Evolutionary conservation across 1,140 invertebrate species (phyloP).

Genomic region (Zaprionus taronus): DNA sequence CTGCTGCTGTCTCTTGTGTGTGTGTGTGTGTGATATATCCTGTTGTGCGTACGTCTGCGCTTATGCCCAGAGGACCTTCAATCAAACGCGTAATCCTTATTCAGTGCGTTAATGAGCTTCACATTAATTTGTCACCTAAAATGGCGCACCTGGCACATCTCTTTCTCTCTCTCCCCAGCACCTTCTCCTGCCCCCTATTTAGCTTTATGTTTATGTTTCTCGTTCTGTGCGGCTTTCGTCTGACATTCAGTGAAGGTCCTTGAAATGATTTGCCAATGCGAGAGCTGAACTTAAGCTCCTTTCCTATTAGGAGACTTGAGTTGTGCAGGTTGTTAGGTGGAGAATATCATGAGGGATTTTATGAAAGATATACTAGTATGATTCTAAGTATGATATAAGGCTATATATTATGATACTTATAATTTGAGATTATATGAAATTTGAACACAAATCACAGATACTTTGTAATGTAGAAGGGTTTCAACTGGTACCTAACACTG

Average conservation of each 20-base stretch:
- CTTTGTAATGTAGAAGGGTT: too few species aligned
- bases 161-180: not conserved
- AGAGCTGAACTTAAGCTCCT: constrained; percentile 7
- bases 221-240: constrained; percentile 31
- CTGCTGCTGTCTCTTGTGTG: constrained; percentile 22
- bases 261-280: constrained; percentile 33
- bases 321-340: not conserved
- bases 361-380: not conserved
- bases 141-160: constrained; percentile 65
- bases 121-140: constrained; percentile 76
- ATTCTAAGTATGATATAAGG: not conserved
- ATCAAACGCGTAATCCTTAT: constrained; percentile 80
- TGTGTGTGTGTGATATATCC: constrained; percentile 19
- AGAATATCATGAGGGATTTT: not conserved
- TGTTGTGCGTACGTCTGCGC: constrained; percentile 51
- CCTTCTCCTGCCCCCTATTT: not conserved
- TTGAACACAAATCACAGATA: not conserved
- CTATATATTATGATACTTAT: not conserved
- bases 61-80: constrained; percentile 74
- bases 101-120: constrained; percentile 82
- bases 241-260: constrained; percentile 54
- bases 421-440: not conserved
- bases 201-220: constrained; percentile 11
- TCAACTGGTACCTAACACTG: too few species aligned
- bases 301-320: not conserved